phyloP scores from a whole-genome alignment of 2,797 vertebrate genomes.

The Rhinatrema bivittatum region DNA sequence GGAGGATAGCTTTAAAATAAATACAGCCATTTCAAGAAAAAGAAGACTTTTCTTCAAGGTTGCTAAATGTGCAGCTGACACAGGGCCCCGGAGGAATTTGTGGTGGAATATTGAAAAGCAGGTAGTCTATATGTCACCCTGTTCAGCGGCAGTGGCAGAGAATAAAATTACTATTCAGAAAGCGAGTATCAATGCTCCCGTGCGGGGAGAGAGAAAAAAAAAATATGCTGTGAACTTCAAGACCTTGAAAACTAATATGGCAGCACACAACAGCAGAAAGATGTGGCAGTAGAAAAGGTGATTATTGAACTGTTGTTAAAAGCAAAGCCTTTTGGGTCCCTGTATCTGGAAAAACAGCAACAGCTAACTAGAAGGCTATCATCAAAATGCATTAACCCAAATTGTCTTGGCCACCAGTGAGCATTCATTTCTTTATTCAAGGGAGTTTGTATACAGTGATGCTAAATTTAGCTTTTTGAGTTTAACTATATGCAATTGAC shows the following conservation, averaged over 20 bases:
- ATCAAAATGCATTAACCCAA: conserved; percentile 20
- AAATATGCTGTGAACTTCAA: conserved; percentile 25
- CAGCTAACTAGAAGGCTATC: conserved; percentile 1
- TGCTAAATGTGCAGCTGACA: conserved; percentile 28
- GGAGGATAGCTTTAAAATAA: conserved; percentile 12
- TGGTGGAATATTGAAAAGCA: conserved; percentile 19
- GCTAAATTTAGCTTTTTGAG: too few relatives aligned
- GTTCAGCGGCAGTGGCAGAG: conserved; percentile 11
- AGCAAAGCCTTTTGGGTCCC: conserved; percentile 23
- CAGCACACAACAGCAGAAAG: conserved; percentile 31
- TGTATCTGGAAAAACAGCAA: conserved; percentile 2
- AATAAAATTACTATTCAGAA: conserved; percentile 43
- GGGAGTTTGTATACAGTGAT: too few relatives aligned
- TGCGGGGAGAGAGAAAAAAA: conserved; percentile 13
- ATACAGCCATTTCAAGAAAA: conserved; percentile 16
- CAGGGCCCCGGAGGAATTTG: conserved; percentile 31
- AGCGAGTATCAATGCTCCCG: conserved; percentile 21
- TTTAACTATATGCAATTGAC: too few relatives aligned
- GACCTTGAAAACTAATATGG: conserved; percentile 41
- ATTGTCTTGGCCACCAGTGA: conserved; percentile 17
- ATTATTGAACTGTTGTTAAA: conserved; percentile 37
- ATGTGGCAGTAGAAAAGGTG: conserved; percentile 28
- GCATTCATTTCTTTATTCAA: too few relatives aligned
- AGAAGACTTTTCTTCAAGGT: conserved; percentile 21
- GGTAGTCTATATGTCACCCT: conserved; percentile 10